Conservation (phyloP, 2,113 vertebrate genomes). For the Agapornis roseicollis region DNA sequence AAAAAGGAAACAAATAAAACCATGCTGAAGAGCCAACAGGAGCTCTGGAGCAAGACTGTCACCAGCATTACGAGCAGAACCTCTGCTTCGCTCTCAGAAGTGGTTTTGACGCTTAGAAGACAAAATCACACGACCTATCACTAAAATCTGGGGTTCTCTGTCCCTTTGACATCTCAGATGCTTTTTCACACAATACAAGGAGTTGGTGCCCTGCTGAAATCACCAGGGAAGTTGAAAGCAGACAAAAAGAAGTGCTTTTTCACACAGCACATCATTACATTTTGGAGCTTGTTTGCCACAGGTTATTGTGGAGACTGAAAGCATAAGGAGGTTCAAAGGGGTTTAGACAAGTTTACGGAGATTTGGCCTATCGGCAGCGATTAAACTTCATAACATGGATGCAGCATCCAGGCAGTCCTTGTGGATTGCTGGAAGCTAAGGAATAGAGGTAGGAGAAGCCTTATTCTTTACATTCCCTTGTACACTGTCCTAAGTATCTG, state of each 20-base stretch:
- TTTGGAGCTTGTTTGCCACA: conserved; percentile 36
- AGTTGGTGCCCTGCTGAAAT: background rate
- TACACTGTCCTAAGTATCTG: background rate
- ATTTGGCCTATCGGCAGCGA: background rate
- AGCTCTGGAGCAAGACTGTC: conserved; percentile 1
- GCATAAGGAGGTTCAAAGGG: conserved; percentile 40
- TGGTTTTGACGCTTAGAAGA: background rate
- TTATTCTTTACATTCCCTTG: background rate
- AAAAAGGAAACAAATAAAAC: conserved; percentile 4
- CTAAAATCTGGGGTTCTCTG: background rate
- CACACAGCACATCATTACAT: conserved; percentile 7
- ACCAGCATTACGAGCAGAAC: conserved; percentile 1
- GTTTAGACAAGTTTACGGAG: conserved; percentile 37
- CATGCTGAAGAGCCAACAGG: conserved; percentile 11
- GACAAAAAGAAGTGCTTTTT: background rate
- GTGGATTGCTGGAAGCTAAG: conserved; percentile 20
- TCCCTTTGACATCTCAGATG: background rate
- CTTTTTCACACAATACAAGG: background rate
- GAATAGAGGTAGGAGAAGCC: background rate
- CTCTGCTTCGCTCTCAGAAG: background rate
- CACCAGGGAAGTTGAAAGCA: background rate
- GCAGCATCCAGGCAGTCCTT: background rate
- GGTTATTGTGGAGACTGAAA: conserved; percentile 21
- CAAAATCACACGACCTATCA: background rate
- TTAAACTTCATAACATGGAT: background rate